Base-by-base conservation (phyloP, 2,113 vertebrate species). In the Nematolebias whitei region DNA sequence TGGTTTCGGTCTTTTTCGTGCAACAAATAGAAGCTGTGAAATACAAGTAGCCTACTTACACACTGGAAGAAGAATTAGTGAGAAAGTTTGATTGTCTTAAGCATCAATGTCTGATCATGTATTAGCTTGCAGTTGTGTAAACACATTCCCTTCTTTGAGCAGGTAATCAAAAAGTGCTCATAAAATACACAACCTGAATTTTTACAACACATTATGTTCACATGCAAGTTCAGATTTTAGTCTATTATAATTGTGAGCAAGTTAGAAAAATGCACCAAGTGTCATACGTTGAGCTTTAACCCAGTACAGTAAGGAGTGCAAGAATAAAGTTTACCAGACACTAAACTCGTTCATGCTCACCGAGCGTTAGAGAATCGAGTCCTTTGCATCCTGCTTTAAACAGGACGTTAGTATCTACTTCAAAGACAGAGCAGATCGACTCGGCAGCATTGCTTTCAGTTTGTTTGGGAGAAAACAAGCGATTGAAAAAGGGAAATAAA, bases 61-160 rank as follows among this genome's bases (percentile, higher is more conserved):
- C 32, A 45, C 32, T 12, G 35, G 51, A 61, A 20, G 60, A 22
- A 44, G 9, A 35, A 62, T 78, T 79, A n/a, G n/a, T 73, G 39
- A 24, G 64, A 68, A 70, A 90, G 92, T 91, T 92, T 89, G n/a
- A n/a, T 92, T 88, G 84, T 80, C 74, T 80, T 79, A 76, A 70
- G 74, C 45, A 74, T 83, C 76, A 87, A 75, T 70, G 55, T 86
- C 73, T 92, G 71, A 93, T 92, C 63, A 47, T 70, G 87, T 85
- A 92, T 91, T 88, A 92, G 68, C 64, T 73, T 87, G 84, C 79
- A 86, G 86, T 79, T 68, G 61, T 23, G 55, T 71, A 78, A 82
- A 81, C 55, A 84, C 32, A 82, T 87, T 89, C 77, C 71, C 58
- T 10, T 85, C 71, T 71, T 60, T 56, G 41, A 49, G 40, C 76